phyloP scores from a whole-genome alignment of 2,797 vertebrate species.

The Typhlichthys eigenmanni region DNA sequence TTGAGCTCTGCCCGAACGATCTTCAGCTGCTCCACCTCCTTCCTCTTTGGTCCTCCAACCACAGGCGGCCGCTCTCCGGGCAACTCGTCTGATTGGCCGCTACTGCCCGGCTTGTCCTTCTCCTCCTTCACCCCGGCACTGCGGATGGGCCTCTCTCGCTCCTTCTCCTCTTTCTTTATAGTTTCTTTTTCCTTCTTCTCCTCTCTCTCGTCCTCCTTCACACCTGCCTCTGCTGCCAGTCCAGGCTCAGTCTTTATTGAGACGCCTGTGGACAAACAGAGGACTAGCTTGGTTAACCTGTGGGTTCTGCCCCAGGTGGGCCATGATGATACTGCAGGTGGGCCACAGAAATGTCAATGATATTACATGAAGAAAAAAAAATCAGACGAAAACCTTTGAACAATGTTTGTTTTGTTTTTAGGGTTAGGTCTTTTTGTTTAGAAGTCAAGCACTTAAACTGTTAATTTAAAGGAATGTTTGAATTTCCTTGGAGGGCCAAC shows the following conservation, averaged over 20 bases:
- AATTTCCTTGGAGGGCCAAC: too few relatives aligned
- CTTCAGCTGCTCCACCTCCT: constrained; percentile 93
- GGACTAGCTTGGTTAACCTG: neutral
- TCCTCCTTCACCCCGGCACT: constrained; percentile 73
- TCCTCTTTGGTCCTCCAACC: constrained; percentile 88
- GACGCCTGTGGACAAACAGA: constrained; percentile 43
- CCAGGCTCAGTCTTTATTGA: constrained; percentile 74
- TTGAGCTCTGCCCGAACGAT: constrained; percentile 90
- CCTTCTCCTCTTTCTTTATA: constrained; percentile 76
- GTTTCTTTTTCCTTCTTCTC: constrained; percentile 81
- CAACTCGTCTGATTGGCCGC: constrained; percentile 73
- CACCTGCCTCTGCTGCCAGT: constrained; percentile 77
- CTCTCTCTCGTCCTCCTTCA: constrained; percentile 85
- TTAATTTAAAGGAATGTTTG: too few relatives aligned
- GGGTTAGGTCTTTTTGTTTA: too few relatives aligned
- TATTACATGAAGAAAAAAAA: too few relatives aligned
- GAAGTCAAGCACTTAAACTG: too few relatives aligned
- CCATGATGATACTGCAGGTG: too few relatives aligned
- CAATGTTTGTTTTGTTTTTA: too few relatives aligned
- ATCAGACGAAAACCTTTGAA: too few relatives aligned
- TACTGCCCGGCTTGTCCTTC: constrained; percentile 74
- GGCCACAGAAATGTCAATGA: too few relatives aligned
- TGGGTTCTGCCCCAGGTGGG: neutral
- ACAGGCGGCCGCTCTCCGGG: constrained; percentile 66
- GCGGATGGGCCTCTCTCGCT: constrained; percentile 67